Evolutionary conservation across 2,888 invertebrate species (phyloP).

Genomic region (Volucella inanis): DNA sequence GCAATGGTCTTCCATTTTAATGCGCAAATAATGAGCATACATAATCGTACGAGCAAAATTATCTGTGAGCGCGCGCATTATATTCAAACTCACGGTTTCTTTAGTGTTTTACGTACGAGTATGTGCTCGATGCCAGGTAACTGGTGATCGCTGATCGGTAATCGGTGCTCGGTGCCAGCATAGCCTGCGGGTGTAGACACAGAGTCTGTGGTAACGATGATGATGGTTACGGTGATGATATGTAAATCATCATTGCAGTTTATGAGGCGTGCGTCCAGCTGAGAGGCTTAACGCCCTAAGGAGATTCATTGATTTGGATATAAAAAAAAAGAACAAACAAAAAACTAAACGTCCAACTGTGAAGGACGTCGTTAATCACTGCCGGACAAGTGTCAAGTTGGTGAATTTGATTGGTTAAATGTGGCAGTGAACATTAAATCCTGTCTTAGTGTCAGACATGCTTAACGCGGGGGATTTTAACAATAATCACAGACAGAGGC

Average conservation of each 20-base stretch:
- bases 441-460: conserved; percentile 57
- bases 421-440: conserved; percentile 64
- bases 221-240: conserved; percentile 55
- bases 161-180: not conserved
- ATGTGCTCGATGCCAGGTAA: no score
- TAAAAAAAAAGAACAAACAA: conserved; percentile 1
- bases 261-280: conserved; percentile 40
- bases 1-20: conserved; percentile 63
- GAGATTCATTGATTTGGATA: conserved; percentile 57
- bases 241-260: conserved; percentile 63
- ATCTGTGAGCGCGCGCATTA: no score
- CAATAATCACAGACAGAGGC: no score
- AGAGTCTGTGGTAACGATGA: conserved; percentile 49
- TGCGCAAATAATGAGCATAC: conserved; percentile 66
- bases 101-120: no score
- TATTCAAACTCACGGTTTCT: no score
- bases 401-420: conserved; percentile 47
- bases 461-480: conserved; percentile 24
- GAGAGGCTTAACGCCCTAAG: conserved; percentile 49
- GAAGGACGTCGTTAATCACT: conserved; percentile 68
- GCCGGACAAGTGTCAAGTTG: conserved; percentile 62
- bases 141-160: no score
- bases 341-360: conserved; percentile 9
- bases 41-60: not conserved
- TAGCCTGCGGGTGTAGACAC: conserved; percentile 59